These are phyloP conservation scores for Heteromormyrus szaboi DNA, from an alignment of 2,797 vertebrate genomes.

Conservation along the genomic window DNA sequence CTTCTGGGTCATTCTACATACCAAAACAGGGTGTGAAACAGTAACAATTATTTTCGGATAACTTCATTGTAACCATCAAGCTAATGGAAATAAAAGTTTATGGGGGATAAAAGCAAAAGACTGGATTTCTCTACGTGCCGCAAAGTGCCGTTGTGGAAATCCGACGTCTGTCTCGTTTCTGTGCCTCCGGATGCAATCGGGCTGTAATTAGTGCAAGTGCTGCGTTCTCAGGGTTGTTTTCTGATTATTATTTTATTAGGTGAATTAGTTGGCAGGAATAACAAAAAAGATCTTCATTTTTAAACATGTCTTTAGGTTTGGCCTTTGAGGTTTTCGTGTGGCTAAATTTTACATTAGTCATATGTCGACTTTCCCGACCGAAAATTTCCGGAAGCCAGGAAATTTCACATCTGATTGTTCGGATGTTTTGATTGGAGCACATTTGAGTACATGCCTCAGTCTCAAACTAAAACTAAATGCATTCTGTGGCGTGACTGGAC, in stretches of 20 bases:
- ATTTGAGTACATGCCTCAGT: neutral
- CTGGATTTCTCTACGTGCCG: conserved; percentile 21
- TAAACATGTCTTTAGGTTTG: conserved; percentile 50
- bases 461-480: neutral
- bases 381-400: conserved; percentile 36
- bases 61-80: neutral
- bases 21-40: neutral
- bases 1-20: neutral
- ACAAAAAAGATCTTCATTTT: conserved; percentile 56
- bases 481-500: neutral
- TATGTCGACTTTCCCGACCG: conserved; percentile 37
- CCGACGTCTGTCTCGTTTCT: conserved; percentile 33
- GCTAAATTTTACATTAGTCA: conserved; percentile 52
- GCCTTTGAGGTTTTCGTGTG: conserved; percentile 41
- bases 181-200: conserved; percentile 31
- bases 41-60: neutral
- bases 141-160: conserved; percentile 20
- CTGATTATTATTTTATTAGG: conserved; percentile 56
- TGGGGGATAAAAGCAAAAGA: neutral
- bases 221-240: conserved; percentile 45
- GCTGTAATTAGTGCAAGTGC: conserved; percentile 42
- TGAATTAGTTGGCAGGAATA: conserved; percentile 55
- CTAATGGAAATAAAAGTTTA: neutral
- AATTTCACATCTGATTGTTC: conserved; percentile 38
- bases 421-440: conserved; percentile 35